phyloP scores from a whole-genome alignment of 2,797 vertebrate species.

The Ptychadena robeensis region DNA sequence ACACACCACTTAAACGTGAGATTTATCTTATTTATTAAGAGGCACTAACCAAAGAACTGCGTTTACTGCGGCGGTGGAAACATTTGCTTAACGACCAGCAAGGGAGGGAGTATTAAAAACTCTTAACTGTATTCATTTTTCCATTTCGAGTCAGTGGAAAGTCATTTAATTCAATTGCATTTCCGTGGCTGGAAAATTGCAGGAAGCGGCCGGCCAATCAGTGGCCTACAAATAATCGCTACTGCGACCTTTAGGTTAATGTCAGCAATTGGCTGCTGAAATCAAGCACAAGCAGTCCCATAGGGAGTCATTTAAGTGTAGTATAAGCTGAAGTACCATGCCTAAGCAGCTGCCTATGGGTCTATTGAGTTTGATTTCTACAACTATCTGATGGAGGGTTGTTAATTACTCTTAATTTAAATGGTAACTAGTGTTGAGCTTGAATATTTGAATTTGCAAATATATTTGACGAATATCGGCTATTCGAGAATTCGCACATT shows the following conservation, averaged over 20 bases:
- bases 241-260: slow-evolving; percentile 23
- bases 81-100: slow-evolving; percentile 57
- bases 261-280: not conserved
- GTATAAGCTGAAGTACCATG: not conserved
- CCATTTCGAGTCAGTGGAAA: slow-evolving; percentile 33
- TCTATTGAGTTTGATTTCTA: not conserved
- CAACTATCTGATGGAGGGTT: not conserved
- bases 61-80: slow-evolving; percentile 37
- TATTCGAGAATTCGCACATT: no score
- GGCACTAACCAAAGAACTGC: slow-evolving; percentile 45
- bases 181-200: slow-evolving; percentile 20
- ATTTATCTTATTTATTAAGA: slow-evolving; percentile 59
- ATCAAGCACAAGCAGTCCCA: not conserved
- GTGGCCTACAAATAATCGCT: slow-evolving; percentile 13
- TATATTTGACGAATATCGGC: no score
- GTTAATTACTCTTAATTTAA: not conserved
- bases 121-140: slow-evolving; percentile 53
- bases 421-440: no score
- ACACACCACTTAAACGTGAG: slow-evolving; percentile 42
- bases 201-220: not conserved
- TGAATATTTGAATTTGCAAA: no score
- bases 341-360: not conserved
- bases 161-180: slow-evolving; percentile 60
- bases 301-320: not conserved
- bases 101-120: slow-evolving; percentile 59